Base-by-base conservation (phyloP, 2,888 invertebrate genomes). In the Pterostichus niger region DNA sequence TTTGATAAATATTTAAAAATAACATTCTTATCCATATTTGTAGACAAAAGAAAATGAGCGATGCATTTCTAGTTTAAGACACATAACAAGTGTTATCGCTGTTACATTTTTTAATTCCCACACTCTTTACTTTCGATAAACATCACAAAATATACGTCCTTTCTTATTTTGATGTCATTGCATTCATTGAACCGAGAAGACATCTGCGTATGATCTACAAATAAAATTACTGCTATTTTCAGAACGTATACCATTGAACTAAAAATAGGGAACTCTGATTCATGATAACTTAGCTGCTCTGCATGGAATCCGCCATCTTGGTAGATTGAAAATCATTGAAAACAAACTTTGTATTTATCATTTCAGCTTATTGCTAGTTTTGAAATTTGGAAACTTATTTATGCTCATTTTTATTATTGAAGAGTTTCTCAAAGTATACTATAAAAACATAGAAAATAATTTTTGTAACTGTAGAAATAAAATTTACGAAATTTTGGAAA, bases 101-200 rank as follows among this genome's bases (percentile, higher is more conserved):
- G 13, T 75, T 59, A 15, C 17, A 33, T 13, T 49, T 59, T 56
- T 73, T 46, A 52, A 44, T 52, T 56, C 35, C 15, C 81, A 68
- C 81, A 81, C 44, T 73, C 54, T 81, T 24, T 75, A 75, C 33
- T 82, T 59, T 61, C 15, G 15, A 44, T 75, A 59, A 82, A 46
- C 73, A 75, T 82, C 73, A 82, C 56, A 44, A 81, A n/a, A 49
- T 59, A 46, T 56, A 52, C 52, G 17, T 75, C 75, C 52, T 81
- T 81, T 75, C 40, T 75, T 82, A 81, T 81, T 81, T 81, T 81
- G 81, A 81, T 81, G 81, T 81, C 81, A 81, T 40, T 75, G 82
- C 82, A 59, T 82, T 61, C 82, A 82, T 82, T 82, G 82, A 82
- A 82, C 82, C 82, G 82, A 82, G 82, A 82, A 82, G 82, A 82